Percentiles rank a stretch among this genome's conserved stretches.
These are phyloP conservation scores for Helarctos malayanus DNA, from an alignment of 2,797 vertebrate species.

Conservation along the genomic window DNA sequence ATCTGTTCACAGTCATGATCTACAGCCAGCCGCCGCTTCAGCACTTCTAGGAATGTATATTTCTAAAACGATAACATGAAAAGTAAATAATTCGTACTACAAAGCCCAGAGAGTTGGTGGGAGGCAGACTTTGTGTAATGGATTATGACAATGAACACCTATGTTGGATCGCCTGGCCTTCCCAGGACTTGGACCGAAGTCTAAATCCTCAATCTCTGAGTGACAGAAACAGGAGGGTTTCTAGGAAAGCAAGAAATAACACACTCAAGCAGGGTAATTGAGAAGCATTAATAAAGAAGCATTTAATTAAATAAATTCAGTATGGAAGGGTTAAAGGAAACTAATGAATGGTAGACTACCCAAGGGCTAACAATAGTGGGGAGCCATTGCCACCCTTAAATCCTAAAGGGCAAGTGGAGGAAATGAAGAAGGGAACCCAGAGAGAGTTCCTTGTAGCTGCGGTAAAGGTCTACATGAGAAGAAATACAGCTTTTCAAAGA, in stretches of 20 bases:
- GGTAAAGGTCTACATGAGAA: not conserved
- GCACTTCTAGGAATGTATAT: conserved; percentile 37
- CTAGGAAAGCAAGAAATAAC: not conserved
- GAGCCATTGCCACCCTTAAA: not conserved
- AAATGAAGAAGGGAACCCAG: not conserved
- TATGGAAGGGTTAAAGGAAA: not conserved
- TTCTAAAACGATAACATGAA: not conserved
- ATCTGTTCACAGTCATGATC: conserved; percentile 13
- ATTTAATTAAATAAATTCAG: too few relatives aligned
- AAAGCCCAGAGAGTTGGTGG: not conserved
- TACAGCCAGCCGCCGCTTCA: not conserved
- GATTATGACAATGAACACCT: not conserved
- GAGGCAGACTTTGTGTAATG: not conserved
- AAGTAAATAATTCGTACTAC: not conserved
- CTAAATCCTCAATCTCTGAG: not conserved
- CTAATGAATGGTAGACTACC: not conserved
- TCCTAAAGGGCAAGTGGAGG: not conserved
- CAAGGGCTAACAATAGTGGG: not conserved
- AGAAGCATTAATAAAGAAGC: not conserved
- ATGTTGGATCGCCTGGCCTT: not conserved
- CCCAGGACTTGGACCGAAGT: not conserved
- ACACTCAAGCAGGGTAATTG: not conserved
- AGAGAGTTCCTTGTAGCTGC: not conserved
- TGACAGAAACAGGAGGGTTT: not conserved
- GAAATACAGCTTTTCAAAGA: not conserved